These are phyloP conservation scores for Junonia oenone DNA, from an alignment of 2,888 invertebrate species.

Conservation along the genomic window DNA sequence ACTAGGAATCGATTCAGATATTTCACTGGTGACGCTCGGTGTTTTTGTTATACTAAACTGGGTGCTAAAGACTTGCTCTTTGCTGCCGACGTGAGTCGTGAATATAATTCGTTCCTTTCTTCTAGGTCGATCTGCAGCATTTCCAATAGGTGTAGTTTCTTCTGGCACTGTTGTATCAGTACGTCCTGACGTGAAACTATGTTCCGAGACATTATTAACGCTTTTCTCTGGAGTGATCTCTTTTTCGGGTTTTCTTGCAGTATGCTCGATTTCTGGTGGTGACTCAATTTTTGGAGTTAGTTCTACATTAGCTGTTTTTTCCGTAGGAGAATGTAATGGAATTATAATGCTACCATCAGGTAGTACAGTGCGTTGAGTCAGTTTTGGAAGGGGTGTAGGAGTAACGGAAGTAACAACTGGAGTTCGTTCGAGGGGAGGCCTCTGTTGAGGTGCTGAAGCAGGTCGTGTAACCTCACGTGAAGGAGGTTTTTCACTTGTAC, in stretches of 20 bases:
- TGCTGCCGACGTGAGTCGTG: conserved; percentile 83
- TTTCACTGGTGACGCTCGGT: conserved; percentile 81
- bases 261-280: not conserved
- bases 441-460: conserved; percentile 41
- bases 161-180: conserved; percentile 12
- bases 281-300: conserved; percentile 6
- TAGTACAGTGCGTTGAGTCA: conserved; percentile 57
- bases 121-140: conserved; percentile 35
- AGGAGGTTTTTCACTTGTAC: conserved; percentile 24
- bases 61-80: conserved; percentile 84
- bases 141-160: conserved; percentile 18
- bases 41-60: conserved; percentile 83
- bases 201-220: conserved; percentile 1
- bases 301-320: conserved; percentile 35
- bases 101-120: conserved; percentile 78
- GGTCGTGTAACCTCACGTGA: conserved; percentile 35
- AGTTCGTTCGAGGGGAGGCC: conserved; percentile 38
- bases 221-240: conserved; percentile 11
- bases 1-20: conserved; percentile 70
- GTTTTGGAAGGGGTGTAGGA: conserved; percentile 47
- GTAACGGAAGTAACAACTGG: conserved; percentile 33
- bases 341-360: conserved; percentile 81
- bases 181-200: not conserved
- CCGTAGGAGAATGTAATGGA: conserved; percentile 73
- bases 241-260: conserved; percentile 8